phyloP scores from a whole-genome alignment of 2,797 vertebrate genomes.

The Etheostoma perlongum region DNA sequence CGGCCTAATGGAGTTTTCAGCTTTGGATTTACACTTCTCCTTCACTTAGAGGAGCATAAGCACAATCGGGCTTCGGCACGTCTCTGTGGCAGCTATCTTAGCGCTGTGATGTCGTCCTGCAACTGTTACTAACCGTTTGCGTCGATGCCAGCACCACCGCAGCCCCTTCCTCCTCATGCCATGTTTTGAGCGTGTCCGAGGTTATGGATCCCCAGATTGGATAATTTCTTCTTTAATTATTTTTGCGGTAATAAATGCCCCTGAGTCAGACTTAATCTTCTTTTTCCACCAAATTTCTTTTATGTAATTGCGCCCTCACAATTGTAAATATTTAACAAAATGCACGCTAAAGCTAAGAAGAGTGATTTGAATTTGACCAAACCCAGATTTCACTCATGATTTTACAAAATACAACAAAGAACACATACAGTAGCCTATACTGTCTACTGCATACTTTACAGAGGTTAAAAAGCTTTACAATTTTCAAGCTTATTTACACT shows the following conservation, averaged over 20 bases:
- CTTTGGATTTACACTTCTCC: constrained; percentile 79
- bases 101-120: constrained; percentile 35
- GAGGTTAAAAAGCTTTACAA: background rate
- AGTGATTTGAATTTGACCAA: background rate
- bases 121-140: constrained; percentile 19
- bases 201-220: background rate
- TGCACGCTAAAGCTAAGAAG: background rate
- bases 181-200: constrained; percentile 2
- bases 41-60: constrained; percentile 59
- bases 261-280: background rate
- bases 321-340: background rate
- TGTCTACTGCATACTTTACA: background rate
- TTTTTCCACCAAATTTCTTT: background rate
- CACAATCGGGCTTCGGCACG: constrained; percentile 39
- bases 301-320: background rate
- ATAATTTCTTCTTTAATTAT: background rate
- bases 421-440: no score
- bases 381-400: background rate
- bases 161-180: background rate
- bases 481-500: rapidly evolving
- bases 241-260: no score
- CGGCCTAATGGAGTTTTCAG: constrained; percentile 83
- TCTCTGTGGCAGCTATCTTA: constrained; percentile 42
- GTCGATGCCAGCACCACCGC: constrained; percentile 15
- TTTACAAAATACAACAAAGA: background rate